Evolutionary conservation across 2,113 vertebrate species (phyloP).

Genomic region (Myotis lucifugus): DNA sequence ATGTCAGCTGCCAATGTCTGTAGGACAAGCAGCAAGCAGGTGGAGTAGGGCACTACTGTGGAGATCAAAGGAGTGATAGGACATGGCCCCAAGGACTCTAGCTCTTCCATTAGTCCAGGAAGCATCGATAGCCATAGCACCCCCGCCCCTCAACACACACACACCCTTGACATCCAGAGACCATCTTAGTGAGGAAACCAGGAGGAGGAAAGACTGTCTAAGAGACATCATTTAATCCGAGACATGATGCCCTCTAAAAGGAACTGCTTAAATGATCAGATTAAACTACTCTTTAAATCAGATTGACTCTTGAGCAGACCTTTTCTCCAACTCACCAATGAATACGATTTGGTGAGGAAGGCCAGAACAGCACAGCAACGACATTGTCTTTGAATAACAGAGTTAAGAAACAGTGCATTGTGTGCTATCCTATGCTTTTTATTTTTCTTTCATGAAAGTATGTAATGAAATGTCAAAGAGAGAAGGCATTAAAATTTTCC

Average conservation of each 20-base stretch:
- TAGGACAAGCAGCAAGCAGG: background rate
- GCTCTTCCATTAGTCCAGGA: background rate
- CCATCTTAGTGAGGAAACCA: background rate
- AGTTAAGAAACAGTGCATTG: background rate
- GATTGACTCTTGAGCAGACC: background rate
- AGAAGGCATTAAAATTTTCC: background rate
- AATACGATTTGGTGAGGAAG: background rate
- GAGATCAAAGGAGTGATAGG: background rate
- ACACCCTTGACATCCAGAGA: background rate
- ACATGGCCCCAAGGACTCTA: background rate
- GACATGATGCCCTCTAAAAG: background rate
- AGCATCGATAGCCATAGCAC: background rate
- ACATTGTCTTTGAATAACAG: constrained; percentile 4
- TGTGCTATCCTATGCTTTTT: background rate
- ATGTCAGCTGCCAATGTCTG: background rate
- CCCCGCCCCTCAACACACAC: too few relatives aligned
- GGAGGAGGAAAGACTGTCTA: background rate
- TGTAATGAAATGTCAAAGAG: background rate
- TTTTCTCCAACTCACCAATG: background rate
- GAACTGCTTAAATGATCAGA: background rate
- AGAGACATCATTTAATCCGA: background rate
- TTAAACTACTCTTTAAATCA: background rate
- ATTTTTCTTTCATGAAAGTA: constrained; percentile 47
- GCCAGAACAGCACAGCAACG: background rate
- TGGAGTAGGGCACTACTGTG: background rate